A percentile compares a stretch with the other conserved stretches of the same genome.
Conservation (phyloP, 2,888 invertebrate genomes). For the Pachliopta kotzebuea region DNA sequence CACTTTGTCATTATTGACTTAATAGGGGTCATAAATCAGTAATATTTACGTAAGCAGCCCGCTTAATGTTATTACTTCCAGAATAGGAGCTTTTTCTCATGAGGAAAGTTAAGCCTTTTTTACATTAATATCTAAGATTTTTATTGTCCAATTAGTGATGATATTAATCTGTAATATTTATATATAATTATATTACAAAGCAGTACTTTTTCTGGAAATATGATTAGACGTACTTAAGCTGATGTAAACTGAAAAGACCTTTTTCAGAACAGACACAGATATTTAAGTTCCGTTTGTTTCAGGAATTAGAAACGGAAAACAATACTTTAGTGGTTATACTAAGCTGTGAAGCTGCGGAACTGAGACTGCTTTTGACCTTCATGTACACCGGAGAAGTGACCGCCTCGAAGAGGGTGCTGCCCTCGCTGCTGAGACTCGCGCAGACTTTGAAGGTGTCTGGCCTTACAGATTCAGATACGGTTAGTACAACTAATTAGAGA, state of each 20-base stretch:
- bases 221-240: too few species aligned
- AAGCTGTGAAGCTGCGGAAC: constrained; percentile 85
- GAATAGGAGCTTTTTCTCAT: too few species aligned
- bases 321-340: constrained; percentile 87
- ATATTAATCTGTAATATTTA: too few species aligned
- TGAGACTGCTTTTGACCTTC: constrained; percentile 89
- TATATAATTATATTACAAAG: too few species aligned
- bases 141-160: too few species aligned
- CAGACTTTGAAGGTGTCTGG: constrained; percentile 91
- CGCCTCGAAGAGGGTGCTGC: constrained; percentile 88
- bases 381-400: constrained; percentile 95
- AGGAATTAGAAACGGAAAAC: constrained; percentile 85
- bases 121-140: too few species aligned
- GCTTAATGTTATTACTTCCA: too few species aligned
- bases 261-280: not conserved
- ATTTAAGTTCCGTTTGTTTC: constrained; percentile 35
- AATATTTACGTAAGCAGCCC: too few species aligned
- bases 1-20: too few species aligned
- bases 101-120: too few species aligned
- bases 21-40: too few species aligned
- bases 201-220: too few species aligned
- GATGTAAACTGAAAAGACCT: not conserved
- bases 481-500: constrained; percentile 58
- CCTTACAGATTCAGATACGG: constrained; percentile 85
- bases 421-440: constrained; percentile 87